Percentiles rank a stretch among this genome's conserved stretches.
Evolutionary conservation across 2,888 invertebrate genomes (phyloP).

Genomic region (Cephus pulcher): DNA sequence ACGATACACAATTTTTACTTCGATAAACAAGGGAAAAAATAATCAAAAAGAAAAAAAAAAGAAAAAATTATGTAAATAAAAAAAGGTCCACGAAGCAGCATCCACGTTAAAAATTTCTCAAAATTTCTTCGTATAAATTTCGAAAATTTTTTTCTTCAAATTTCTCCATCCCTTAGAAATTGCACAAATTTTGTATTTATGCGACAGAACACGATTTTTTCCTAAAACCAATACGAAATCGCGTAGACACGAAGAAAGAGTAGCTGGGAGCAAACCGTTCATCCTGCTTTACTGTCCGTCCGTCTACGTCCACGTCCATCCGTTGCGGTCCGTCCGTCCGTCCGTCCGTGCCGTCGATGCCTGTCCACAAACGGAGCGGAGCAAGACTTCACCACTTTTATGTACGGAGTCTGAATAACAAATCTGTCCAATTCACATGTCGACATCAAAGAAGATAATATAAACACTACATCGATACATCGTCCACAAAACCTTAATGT

Average conservation of each 20-base stretch:
- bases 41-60: slow-evolving; percentile 43
- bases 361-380: slow-evolving; percentile 64
- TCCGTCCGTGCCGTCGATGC: slow-evolving; percentile 31
- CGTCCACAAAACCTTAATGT: slow-evolving; percentile 66
- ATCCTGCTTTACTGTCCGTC: slow-evolving; percentile 46
- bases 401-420: slow-evolving; percentile 67
- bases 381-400: slow-evolving; percentile 66
- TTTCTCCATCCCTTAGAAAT: no score
- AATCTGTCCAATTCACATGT: slow-evolving; percentile 68
- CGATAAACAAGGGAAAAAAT: slow-evolving; percentile 33
- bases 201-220: neutral
- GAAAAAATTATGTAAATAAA: no score
- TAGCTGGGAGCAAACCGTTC: slow-evolving; percentile 41
- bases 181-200: no score
- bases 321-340: slow-evolving; percentile 30
- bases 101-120: no score
- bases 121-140: no score
- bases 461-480: slow-evolving; percentile 68
- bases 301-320: slow-evolving; percentile 20
- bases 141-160: no score
- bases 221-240: neutral
- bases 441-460: slow-evolving; percentile 68
- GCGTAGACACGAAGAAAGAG: slow-evolving; percentile 18
- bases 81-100: no score
- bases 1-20: neutral